These are phyloP conservation scores for Tragelaphus scriptus DNA, from an alignment of 2,113 vertebrate species.

Conservation along the genomic window DNA sequence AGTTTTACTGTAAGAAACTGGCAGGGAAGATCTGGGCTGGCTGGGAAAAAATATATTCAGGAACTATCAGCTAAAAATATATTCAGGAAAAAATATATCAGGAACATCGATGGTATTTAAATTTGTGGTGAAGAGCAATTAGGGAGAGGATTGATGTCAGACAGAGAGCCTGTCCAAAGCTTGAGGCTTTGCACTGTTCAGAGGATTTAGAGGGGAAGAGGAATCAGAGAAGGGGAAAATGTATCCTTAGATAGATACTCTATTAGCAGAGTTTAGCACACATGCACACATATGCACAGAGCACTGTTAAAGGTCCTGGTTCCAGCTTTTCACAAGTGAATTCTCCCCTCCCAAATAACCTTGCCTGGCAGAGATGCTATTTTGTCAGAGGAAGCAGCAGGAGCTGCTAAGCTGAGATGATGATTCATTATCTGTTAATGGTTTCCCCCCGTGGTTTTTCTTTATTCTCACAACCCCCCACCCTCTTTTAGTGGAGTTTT, in stretches of 20 bases:
- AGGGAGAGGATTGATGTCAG: not conserved
- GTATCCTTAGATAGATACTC: not conserved
- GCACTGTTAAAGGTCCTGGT: not conserved
- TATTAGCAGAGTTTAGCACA: not conserved
- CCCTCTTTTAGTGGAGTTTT: not conserved
- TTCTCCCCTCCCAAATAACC: not conserved
- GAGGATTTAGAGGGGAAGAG: not conserved
- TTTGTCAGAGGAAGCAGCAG: conserved; percentile 7
- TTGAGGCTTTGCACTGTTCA: not conserved
- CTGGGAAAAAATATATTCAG: conserved; percentile 26
- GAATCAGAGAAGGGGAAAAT: not conserved
- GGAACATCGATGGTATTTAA: not conserved
- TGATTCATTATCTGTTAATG: conserved; percentile 35
- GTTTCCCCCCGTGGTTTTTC: not conserved
- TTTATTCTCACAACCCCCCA: not conserved
- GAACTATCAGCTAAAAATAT: not conserved
- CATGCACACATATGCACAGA: not conserved
- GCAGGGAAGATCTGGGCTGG: conserved; percentile 26
- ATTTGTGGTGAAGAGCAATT: conserved; percentile 2
- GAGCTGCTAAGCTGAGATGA: not conserved
- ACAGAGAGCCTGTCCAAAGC: not conserved
- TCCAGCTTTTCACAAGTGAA: not conserved
- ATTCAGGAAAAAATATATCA: not conserved
- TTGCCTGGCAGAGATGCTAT: not conserved
- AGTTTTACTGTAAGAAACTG: conserved; percentile 44